Base-by-base conservation (phyloP, 2,113 vertebrate genomes). In the Leucopsar rothschildi region DNA sequence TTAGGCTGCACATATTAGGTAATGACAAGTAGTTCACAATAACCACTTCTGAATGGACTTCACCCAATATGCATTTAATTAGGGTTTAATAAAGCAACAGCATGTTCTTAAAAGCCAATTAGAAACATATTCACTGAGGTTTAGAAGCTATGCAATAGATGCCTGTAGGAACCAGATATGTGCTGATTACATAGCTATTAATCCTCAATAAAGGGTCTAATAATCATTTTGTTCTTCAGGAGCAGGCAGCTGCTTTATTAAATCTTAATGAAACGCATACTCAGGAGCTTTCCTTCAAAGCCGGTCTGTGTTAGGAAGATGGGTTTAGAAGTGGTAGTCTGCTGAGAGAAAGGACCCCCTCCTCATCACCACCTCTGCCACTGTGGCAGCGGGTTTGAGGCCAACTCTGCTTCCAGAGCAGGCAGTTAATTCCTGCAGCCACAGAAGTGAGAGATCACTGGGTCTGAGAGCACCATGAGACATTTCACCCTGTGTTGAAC, bases 71-170 rank as follows among this genome's bases (percentile, higher is more conserved):
- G 97, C 88, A 76, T 97, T 96, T 96, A 97, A 97, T 97, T 96
- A 97, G 93, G 82, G 70, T 94, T 97, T 97, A 96, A 97, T 97
- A 97, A 97, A 97, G 96, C 95, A 90, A 95, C 96, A 96, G 94
- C 92, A 60, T 96, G 95, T 95, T 97, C 95, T 97, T 94, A 96
- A 95, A 96, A 94, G 96, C 90, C 97, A 97, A 97, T 97, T 97
- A 97, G 96, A 97, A 97, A 97, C 97, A 97, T 95, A 95, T 95
- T 96, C 95, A 92, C 65, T 88, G 95, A 92, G 94, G 96, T 97
- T 97, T 97, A 95, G 97, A 95, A 96, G 93, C 96, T 95, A 85
- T 92, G 93, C 92, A 96, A 92, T 94, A 93, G 96, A 95, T 95
- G 97, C 95, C 96, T 96, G 85, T 95, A 91, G 86, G 96, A 97